Evolutionary conservation across 2,888 invertebrate species (phyloP).

Genomic region (Euplagia quadripunctaria): DNA sequence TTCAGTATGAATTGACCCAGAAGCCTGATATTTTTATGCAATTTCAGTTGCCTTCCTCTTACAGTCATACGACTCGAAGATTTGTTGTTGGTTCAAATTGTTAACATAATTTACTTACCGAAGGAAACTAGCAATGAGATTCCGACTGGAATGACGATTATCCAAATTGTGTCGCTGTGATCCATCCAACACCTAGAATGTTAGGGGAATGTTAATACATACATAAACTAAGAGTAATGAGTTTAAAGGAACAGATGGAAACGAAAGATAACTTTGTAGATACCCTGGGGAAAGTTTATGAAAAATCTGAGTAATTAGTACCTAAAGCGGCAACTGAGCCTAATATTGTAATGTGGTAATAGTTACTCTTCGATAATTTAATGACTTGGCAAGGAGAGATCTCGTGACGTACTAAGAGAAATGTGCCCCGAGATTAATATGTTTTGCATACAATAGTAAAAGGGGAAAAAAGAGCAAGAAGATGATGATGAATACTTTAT

Average conservation of each 20-base stretch:
- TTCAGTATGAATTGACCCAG: too few species aligned
- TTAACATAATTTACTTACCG: constrained; percentile 71
- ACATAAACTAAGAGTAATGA: background rate
- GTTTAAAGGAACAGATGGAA: background rate
- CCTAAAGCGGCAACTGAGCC: background rate
- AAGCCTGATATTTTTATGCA: background rate
- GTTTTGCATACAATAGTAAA: too few species aligned
- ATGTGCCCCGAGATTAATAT: too few species aligned
- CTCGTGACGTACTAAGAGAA: too few species aligned
- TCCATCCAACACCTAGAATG: constrained; percentile 90
- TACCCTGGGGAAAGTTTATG: background rate
- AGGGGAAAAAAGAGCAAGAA: too few species aligned
- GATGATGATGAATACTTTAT: too few species aligned
- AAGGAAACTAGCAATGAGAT: constrained; percentile 88
- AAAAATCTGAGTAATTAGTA: background rate
- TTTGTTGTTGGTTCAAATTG: background rate
- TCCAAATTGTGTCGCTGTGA: constrained; percentile 88
- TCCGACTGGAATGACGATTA: constrained; percentile 88
- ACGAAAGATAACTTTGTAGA: background rate
- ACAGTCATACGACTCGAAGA: background rate
- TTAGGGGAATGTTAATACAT: constrained; percentile 1
- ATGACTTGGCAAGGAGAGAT: too few species aligned
- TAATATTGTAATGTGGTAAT: too few species aligned
- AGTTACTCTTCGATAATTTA: too few species aligned
- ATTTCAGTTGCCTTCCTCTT: background rate